Evolutionary conservation across 2,888 invertebrate species (phyloP).

Genomic region (Trachelus tabidus): DNA sequence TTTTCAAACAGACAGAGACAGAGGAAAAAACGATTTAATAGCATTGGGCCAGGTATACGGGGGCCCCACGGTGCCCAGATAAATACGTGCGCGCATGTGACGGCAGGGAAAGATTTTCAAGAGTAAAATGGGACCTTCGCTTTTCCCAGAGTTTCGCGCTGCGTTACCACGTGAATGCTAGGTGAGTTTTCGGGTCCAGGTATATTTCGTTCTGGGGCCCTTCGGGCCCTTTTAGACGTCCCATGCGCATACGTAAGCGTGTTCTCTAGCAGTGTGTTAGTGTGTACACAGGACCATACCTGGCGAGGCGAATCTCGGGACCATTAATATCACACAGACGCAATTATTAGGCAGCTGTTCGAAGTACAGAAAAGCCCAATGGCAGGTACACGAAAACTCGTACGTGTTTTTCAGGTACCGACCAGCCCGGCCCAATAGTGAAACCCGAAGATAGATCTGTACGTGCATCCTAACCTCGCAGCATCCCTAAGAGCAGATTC

Average conservation of each 20-base stretch:
- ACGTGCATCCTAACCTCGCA: neutral
- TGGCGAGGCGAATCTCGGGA: constrained; percentile 51
- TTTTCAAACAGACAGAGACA: neutral
- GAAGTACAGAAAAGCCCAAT: constrained; percentile 32
- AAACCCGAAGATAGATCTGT: neutral
- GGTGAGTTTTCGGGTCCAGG: neutral
- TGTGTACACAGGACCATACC: constrained; percentile 37
- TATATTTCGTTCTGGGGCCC: neutral
- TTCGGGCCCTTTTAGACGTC: neutral
- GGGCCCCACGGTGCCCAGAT: neutral
- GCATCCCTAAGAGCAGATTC: neutral
- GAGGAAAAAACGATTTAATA: neutral
- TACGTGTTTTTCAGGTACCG: neutral
- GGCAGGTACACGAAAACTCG: constrained; percentile 17
- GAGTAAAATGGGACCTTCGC: neutral
- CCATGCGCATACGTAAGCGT: neutral
- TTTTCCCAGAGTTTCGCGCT: neutral
- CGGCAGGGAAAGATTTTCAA: neutral
- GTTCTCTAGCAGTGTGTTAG: neutral
- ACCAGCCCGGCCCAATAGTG: neutral
- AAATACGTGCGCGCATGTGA: neutral
- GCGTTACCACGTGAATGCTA: neutral
- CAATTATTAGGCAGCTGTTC: constrained; percentile 60
- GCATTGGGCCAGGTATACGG: neutral
- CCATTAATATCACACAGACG: constrained; percentile 54